A percentile compares a stretch with the other conserved stretches of the same genome.
These are phyloP conservation scores for Drosophila novamexicana DNA, from an alignment of 1,140 invertebrate genomes.

Conservation along the genomic window DNA sequence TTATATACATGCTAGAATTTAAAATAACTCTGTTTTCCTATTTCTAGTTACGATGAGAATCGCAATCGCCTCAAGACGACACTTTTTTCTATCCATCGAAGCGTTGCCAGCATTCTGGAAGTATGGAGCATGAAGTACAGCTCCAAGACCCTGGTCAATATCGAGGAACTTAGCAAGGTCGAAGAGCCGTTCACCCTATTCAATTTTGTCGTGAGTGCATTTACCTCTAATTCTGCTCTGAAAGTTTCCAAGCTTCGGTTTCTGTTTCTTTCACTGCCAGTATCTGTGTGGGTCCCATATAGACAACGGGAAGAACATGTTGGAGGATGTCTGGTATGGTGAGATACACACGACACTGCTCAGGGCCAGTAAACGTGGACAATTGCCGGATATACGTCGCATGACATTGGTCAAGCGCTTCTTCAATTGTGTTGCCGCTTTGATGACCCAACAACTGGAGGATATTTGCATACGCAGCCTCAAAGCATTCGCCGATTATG, in stretches of 20 bases:
- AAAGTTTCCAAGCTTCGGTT: background rate
- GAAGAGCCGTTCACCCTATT: constrained; percentile 87
- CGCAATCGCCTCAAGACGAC: constrained; percentile 86
- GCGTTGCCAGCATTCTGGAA: constrained; percentile 91
- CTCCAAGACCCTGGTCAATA: constrained; percentile 84
- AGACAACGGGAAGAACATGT: constrained; percentile 85
- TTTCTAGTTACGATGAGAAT: constrained; percentile 84
- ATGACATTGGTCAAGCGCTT: constrained; percentile 89
- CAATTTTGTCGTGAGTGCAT: constrained; percentile 85
- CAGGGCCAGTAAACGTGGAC: constrained; percentile 90
- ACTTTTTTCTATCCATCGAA: constrained; percentile 92
- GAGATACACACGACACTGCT: constrained; percentile 88
- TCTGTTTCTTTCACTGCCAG: constrained; percentile 69
- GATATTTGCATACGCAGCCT: constrained; percentile 92
- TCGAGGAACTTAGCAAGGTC: constrained; percentile 85
- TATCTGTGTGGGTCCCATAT: constrained; percentile 85
- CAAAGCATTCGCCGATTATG: constrained; percentile 90
- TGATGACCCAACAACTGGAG: constrained; percentile 95
- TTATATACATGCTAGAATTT: too few relatives aligned
- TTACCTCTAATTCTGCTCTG: too few relatives aligned
- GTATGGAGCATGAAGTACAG: constrained; percentile 89
- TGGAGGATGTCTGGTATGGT: constrained; percentile 87
- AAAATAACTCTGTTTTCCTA: too few relatives aligned
- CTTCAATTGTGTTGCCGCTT: constrained; percentile 92
- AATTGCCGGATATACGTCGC: constrained; percentile 89